These are phyloP conservation scores for Eretmochelys imbricata DNA, from an alignment of 2,113 vertebrate species.

Conservation along the genomic window DNA sequence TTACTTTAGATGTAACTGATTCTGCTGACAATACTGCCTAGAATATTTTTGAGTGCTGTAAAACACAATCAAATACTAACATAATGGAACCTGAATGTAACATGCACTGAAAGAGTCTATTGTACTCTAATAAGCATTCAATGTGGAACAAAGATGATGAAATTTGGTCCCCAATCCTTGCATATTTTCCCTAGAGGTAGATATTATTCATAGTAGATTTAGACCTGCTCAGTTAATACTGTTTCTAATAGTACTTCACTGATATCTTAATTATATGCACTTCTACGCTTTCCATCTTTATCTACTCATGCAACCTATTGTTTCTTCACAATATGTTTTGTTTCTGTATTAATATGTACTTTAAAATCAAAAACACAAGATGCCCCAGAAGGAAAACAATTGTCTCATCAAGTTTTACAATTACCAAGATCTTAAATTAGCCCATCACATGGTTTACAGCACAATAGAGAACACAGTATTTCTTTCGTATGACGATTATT, in stretches of 20 bases:
- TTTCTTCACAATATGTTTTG: constrained; percentile 30
- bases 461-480: neutral
- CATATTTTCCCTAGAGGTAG: neutral
- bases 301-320: constrained; percentile 22
- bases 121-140: constrained; percentile 9
- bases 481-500: constrained; percentile 48
- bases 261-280: neutral
- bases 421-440: neutral
- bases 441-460: neutral
- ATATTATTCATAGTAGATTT: constrained; percentile 10
- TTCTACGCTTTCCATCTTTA: neutral
- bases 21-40: constrained; percentile 23
- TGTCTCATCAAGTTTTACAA: neutral
- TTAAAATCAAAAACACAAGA: constrained; percentile 3
- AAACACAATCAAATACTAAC: constrained; percentile 48
- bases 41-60: constrained; percentile 19
- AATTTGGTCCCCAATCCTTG: neutral
- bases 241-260: neutral
- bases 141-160: constrained; percentile 40
- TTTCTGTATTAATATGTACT: constrained; percentile 16
- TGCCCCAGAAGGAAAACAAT: neutral
- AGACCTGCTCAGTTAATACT: neutral
- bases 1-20: neutral
- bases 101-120: neutral
- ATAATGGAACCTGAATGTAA: neutral